Base-by-base conservation (phyloP, 1,140 invertebrate genomes). In the Mactra quadrangularis region DNA sequence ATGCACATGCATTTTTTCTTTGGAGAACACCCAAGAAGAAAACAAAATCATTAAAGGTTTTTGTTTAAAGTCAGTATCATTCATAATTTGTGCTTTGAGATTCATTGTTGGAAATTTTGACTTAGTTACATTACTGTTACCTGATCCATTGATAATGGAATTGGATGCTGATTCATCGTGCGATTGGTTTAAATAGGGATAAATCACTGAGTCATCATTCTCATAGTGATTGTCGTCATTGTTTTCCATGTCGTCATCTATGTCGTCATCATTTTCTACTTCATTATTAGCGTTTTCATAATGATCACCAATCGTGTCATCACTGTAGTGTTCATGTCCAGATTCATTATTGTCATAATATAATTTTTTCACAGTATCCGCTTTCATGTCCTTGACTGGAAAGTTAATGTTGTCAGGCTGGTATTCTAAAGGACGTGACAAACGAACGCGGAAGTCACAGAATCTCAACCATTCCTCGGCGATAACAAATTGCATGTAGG, bases 31-130 rank as follows among this genome's bases (percentile, higher is more conserved):
- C 70, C 70, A 72, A 3, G 70, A 72, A 15, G 70, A 72, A 45
- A 72, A 72, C 33, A 72, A 57, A 9, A 72, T 33, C 47, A 72
- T 35, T 31, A 72, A 53, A 22, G 70, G 70, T n/a, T 72, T 72
- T 2, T 25, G 22, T 9, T 31, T 55, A 57, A 72, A 72, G 38
- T 72, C 22, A 13, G 70, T 35, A 4, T 72, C 70, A 31, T 35
- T 38, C 35, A 13, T 4, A 31, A 57, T 33, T 17, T 47, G 19
- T 68, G 22, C n/a, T 68, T 50, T n/a, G 7, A 68, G n/a, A 17
- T 68, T 4, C 17, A 68, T 29, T 17, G 41, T 68, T 47, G n/a
- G 1, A 31, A 50, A 68, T n/a, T 55, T 55, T 11, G 9, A 11
- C 45, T 47, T 47, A n/a, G n/a, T n/a, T n/a, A n/a, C n/a, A n/a